Base-by-base conservation (phyloP, 2,797 vertebrate species). In the Hypotaenidia okinawae region DNA sequence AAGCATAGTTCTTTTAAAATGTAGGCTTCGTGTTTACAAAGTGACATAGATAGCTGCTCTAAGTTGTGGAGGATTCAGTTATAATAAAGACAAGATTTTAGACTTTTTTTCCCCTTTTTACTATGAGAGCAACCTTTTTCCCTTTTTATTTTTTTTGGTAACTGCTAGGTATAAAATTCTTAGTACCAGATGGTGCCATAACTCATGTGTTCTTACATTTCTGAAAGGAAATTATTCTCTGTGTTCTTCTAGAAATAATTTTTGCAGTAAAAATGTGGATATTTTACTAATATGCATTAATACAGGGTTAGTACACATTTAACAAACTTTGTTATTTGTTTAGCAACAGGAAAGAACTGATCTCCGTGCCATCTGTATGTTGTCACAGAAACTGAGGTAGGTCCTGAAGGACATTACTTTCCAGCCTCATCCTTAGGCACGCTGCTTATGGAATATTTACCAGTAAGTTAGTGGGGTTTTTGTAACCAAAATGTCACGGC, bases 1-100 rank as follows among this genome's bases (percentile, higher is more conserved):
- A 95, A 87, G 72, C 83, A 87, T 90, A 86, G 90, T 93, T 94
- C 74, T 86, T 45, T 91, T 75, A 66, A 94, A 93, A 68, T 87
- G 22, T 25, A 23, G 27, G 49, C n/a, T 95, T 94, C 59, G 2
- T 95, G 57, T 83, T 91, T 84, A 75, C 35, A 87, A 89, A 88
- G 67, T 47, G 86, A 45, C 35, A 61, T 63, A 92, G 91, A 85
- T 39, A 63, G 16, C 63, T 90, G 68, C 45, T 82, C 68, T 49
- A 83, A 87, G 27, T 51, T 80, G 64, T 69, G 72, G 39, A 51
- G 33, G 51, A 28, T 77, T 89, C 3, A 8, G 10, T 78, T 87
- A 51, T 45, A 77, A 62, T 16, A 84, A 49, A 0, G 1, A 5
- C 2, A 75, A 35, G 89, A 73, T 51, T 88, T 84, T 68, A 32